Evolutionary conservation across 2,888 invertebrate genomes (phyloP).

Genomic region (Pharmacophagus antenor): DNA sequence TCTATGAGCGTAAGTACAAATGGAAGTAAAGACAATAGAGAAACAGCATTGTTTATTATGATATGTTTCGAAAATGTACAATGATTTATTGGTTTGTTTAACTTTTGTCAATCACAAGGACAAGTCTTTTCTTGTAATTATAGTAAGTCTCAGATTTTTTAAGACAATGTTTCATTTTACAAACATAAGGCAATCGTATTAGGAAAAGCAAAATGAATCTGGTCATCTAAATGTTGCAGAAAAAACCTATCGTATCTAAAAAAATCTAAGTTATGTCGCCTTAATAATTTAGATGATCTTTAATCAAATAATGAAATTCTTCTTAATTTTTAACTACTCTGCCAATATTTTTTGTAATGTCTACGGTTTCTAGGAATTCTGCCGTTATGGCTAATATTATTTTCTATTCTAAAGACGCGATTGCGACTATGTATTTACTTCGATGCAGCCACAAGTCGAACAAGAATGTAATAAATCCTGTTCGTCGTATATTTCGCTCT

Average conservation of each 20-base stretch:
- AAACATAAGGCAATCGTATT: background rate
- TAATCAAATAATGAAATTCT: background rate
- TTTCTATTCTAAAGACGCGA: slow-evolving; percentile 12
- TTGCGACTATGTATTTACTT: slow-evolving; percentile 17
- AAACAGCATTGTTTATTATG: background rate
- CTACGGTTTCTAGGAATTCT: slow-evolving; percentile 20
- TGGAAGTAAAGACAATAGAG: slow-evolving; percentile 19
- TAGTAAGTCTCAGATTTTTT: background rate
- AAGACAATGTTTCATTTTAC: background rate
- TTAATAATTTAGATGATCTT: background rate
- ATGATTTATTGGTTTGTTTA: background rate
- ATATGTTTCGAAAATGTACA: background rate
- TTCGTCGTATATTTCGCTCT: slow-evolving; percentile 22
- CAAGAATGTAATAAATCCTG: slow-evolving; percentile 30
- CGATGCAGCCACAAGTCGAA: slow-evolving; percentile 25
- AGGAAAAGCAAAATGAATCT: background rate
- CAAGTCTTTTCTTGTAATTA: background rate
- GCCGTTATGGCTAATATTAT: slow-evolving; percentile 2
- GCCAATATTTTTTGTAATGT: slow-evolving; percentile 4
- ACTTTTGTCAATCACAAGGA: background rate
- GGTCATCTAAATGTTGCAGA: background rate
- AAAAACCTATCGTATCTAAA: background rate
- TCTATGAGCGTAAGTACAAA: slow-evolving; percentile 20
- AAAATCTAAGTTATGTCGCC: background rate
- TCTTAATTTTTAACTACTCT: background rate